Evolutionary conservation across 2,113 vertebrate species (phyloP), one percentile per base, ranked within the genome.

Genomic region (Panthera leo): DNA sequence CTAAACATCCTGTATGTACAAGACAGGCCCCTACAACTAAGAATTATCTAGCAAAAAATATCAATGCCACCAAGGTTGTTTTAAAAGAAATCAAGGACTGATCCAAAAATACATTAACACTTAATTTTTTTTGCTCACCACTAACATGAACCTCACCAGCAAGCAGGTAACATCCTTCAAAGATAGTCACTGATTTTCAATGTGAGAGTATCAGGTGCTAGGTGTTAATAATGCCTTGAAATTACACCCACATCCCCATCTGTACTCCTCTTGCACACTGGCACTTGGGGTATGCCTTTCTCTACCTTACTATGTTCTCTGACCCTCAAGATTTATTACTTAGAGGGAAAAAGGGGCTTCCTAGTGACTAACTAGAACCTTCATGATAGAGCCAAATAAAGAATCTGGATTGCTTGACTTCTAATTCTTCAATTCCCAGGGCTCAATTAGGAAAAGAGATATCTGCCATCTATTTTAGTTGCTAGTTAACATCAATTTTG

Each of bases 401-500:
- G 67, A 92, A 70, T 55, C 61, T 25, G 75, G 51, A 82, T 51
- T 78, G 45, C 70, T 70, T 75, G 7, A 63, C 36, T 86, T 96
- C 71, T 39, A 80, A 42, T 85, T 80, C 85, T 96, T 96, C 67
- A 71, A 23, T 39, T 95, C 76, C 18, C 92, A 71, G 34, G 61
- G 31, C 45, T 96, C 70, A 63, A 25, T 36, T 82, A 92, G 88
- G 84, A 80, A 97, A 86, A 87, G 51, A 75, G 34, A 55, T 23
- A 91, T 4, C 61, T 0, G 0, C 18, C 63, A 51, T 88, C 85
- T 92, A 65, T 55, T 96, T 97, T 48, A 94, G 80, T 53, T 82
- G 71, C 79, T 34, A 71, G 34, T 70, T 95, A 92, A 90, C 48
- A 90, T 67, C 53, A 84, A 95, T 91, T 67, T 94, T 91, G 58